Conservation (phyloP, 2,797 vertebrate genomes). For the Luscinia luscinia region DNA sequence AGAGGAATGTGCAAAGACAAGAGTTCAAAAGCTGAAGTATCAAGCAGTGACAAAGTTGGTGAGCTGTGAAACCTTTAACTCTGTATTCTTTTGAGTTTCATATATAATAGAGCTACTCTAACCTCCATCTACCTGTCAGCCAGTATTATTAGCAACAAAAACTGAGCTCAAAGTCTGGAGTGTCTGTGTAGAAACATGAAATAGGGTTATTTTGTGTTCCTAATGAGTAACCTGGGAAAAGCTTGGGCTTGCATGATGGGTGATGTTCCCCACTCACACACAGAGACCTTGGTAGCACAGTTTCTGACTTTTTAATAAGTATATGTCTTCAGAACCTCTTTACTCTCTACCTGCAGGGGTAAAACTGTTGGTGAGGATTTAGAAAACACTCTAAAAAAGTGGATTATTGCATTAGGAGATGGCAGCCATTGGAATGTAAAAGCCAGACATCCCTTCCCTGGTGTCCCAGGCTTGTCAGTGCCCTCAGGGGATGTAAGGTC, state of each 20-base stretch:
- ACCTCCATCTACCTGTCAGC: neutral
- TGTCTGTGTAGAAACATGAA: neutral
- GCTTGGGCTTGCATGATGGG: neutral
- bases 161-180: neutral
- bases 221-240: neutral
- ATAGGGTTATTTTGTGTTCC: neutral
- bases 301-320: neutral
- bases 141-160: neutral
- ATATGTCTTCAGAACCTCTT: neutral
- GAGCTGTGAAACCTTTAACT: constrained; percentile 32
- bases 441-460: neutral
- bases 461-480: neutral
- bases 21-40: constrained; percentile 22
- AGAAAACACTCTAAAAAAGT: neutral
- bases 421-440: neutral
- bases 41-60: neutral
- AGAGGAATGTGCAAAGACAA: neutral
- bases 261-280: neutral
- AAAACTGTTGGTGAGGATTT: neutral
- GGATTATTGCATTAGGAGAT: neutral
- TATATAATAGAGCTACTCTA: neutral
- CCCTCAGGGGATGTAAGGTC: neutral
- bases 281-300: neutral
- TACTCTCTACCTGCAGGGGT: neutral
- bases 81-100: neutral